phyloP scores from a whole-genome alignment of 2,797 vertebrate species.

The Girardinus metallicus region DNA sequence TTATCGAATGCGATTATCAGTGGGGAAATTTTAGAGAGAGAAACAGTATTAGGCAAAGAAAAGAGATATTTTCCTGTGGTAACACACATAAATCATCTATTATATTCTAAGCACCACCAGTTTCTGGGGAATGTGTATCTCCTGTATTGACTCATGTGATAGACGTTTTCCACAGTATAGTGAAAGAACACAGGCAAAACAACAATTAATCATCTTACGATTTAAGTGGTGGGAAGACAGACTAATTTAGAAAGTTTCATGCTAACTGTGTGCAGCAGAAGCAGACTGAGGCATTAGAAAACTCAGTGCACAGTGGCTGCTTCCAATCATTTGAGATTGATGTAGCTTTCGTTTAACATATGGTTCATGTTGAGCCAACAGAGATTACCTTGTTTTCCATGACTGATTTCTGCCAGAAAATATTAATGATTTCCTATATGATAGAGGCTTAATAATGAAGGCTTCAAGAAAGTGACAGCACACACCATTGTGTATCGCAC shows the following conservation, averaged over 20 bases:
- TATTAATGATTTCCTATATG: constrained; percentile 61
- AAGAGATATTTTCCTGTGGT: constrained; percentile 3
- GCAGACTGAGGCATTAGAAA: constrained; percentile 68
- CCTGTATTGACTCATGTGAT: constrained; percentile 24
- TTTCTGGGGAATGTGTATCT: constrained; percentile 1
- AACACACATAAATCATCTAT: constrained; percentile 14
- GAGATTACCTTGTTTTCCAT: constrained; percentile 70
- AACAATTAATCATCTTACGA: constrained; percentile 72
- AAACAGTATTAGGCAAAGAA: neutral
- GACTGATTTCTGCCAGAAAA: constrained; percentile 60
- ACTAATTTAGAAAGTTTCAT: constrained; percentile 75
- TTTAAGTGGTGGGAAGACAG: constrained; percentile 77
- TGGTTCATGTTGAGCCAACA: constrained; percentile 67
- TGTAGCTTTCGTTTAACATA: constrained; percentile 75
- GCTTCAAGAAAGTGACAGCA: constrained; percentile 23
- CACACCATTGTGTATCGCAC: neutral
- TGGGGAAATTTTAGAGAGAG: constrained; percentile 1
- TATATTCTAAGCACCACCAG: constrained; percentile 22
- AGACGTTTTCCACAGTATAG: constrained; percentile 10
- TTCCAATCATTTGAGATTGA: constrained; percentile 80
- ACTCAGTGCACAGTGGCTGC: constrained; percentile 70
- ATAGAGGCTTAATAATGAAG: constrained; percentile 54
- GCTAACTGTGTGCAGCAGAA: constrained; percentile 67
- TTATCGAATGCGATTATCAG: neutral
- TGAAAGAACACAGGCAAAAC: constrained; percentile 55